phyloP scores from a whole-genome alignment of 2,797 vertebrate species.

The Muraenolepis orangiensis region DNA sequence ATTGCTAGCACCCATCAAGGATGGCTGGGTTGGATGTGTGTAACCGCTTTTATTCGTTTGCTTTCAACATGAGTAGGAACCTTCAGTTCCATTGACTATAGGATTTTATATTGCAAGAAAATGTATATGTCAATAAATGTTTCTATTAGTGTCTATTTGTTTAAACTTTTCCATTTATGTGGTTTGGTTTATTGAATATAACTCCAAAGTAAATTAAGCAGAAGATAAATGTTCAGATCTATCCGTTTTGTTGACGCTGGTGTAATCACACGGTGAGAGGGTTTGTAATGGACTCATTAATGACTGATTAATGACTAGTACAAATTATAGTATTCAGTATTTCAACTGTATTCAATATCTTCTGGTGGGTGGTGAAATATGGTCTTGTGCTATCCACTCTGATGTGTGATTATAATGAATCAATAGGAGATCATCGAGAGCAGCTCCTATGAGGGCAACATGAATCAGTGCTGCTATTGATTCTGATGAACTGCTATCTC shows the following conservation, averaged over 20 bases:
- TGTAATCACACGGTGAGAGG: background rate
- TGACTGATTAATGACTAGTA: constrained; percentile 74
- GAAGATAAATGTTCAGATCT: background rate
- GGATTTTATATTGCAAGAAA: background rate
- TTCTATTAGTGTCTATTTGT: background rate
- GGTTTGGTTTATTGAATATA: background rate
- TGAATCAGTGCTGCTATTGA: constrained; percentile 24
- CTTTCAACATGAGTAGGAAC: background rate
- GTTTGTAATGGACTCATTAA: background rate
- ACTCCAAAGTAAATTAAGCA: background rate
- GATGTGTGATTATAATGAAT: constrained; percentile 52
- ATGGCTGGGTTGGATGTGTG: background rate
- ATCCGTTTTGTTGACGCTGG: background rate
- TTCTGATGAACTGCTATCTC: constrained; percentile 11
- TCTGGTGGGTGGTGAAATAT: constrained; percentile 65
- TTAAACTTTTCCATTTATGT: background rate
- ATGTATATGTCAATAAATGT: background rate
- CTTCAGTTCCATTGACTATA: background rate
- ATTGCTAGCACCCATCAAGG: no score
- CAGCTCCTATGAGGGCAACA: constrained; percentile 22
- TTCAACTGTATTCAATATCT: constrained; percentile 64
- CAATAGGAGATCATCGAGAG: constrained; percentile 48
- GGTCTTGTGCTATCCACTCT: constrained; percentile 64
- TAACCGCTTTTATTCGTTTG: background rate
- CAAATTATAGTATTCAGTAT: no score